phyloP scores from a whole-genome alignment of 2,797 vertebrate species.

The Cossypha niveicapilla region DNA sequence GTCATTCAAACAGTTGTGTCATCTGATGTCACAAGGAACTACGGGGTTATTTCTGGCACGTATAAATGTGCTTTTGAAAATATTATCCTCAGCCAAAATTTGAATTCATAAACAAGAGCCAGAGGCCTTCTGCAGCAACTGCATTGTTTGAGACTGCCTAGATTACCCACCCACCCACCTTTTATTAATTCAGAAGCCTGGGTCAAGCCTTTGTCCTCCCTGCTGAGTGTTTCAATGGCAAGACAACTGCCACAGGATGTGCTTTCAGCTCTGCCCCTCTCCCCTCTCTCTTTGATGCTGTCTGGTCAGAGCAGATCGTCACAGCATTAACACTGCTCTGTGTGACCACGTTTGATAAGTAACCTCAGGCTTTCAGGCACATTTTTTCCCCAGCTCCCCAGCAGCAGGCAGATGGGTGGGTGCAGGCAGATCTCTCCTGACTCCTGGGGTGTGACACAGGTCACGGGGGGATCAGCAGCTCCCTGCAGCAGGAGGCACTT shows the following conservation, averaged over 20 bases:
- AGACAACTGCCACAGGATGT: background rate
- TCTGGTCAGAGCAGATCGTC: fast-evolving
- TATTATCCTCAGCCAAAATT: background rate
- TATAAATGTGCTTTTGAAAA: background rate
- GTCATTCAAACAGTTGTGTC: background rate
- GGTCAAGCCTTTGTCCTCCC: background rate
- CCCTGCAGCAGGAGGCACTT: background rate
- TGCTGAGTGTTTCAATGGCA: background rate
- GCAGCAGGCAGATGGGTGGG: background rate
- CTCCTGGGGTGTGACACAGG: background rate
- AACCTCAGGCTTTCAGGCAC: background rate
- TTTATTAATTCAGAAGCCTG: background rate
- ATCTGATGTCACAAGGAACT: background rate
- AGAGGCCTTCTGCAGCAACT: background rate
- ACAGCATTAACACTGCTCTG: background rate
- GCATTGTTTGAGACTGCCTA: background rate
- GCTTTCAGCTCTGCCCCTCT: background rate
- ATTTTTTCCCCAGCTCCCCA: background rate
- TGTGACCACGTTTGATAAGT: background rate
- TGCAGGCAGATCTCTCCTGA: background rate
- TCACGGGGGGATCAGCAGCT: background rate
- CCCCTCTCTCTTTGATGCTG: background rate
- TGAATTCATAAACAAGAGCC: background rate
- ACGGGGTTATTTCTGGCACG: background rate
- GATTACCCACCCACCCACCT: background rate